Evolutionary conservation across 2,797 vertebrate genomes (phyloP).

Genomic region (Simalia tracyae): DNA sequence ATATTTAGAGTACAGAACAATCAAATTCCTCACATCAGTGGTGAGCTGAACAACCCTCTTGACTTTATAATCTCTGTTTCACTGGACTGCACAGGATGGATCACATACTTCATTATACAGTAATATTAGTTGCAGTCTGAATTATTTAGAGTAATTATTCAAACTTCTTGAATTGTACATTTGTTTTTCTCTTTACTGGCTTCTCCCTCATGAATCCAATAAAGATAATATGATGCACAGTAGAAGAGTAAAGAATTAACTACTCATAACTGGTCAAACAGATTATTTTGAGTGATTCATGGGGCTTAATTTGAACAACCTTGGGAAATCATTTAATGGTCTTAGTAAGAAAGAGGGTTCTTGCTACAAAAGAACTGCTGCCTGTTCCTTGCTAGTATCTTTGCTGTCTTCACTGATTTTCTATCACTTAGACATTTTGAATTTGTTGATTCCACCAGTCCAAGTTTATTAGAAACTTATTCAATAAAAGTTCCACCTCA

Average conservation of each 20-base stretch:
- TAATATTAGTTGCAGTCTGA: slow-evolving; percentile 31
- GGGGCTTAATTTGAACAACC: neutral
- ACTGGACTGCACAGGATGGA: slow-evolving; percentile 17
- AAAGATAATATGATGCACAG: slow-evolving; percentile 19
- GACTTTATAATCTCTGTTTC: neutral
- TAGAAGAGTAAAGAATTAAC: neutral
- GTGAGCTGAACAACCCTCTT: slow-evolving; percentile 10
- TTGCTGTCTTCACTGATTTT: neutral
- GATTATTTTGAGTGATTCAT: neutral
- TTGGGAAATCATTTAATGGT: neutral
- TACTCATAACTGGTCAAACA: neutral
- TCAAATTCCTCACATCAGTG: fast-evolving
- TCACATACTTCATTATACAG: slow-evolving; percentile 23
- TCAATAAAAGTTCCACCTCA: neutral
- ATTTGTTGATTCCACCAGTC: neutral
- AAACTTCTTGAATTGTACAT: slow-evolving; percentile 33
- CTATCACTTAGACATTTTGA: neutral
- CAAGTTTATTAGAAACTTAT: neutral
- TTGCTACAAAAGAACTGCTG: neutral
- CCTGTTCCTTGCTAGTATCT: neutral
- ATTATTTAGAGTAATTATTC: slow-evolving; percentile 51
- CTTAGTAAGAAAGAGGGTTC: neutral
- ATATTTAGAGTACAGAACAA: neutral
- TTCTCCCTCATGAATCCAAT: slow-evolving; percentile 12
- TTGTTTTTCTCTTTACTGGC: slow-evolving; percentile 19